phyloP scores from a whole-genome alignment of 2,113 vertebrate species.

The Xiphophorus hellerii region DNA sequence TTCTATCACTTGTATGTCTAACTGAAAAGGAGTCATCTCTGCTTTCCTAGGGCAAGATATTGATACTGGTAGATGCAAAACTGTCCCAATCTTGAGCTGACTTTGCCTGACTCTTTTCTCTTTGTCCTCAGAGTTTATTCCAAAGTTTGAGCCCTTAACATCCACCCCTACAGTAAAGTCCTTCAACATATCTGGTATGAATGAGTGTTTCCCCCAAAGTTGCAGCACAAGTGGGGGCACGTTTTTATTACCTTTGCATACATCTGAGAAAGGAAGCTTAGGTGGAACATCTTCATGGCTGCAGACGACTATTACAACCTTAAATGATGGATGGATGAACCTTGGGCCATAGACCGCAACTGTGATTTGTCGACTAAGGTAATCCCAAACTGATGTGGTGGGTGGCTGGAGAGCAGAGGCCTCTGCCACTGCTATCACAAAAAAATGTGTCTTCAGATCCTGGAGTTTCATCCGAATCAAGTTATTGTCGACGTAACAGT shows the following conservation, averaged over 20 bases:
- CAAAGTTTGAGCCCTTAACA: slow-evolving; percentile 83
- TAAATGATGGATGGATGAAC: slow-evolving; percentile 93
- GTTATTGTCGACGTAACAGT: slow-evolving; percentile 86
- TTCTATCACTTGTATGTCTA: slow-evolving; percentile 81
- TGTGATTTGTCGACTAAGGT: slow-evolving; percentile 84
- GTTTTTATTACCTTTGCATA: slow-evolving; percentile 83
- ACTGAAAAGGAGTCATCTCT: slow-evolving; percentile 85
- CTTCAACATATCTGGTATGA: slow-evolving; percentile 82
- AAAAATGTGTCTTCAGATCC: slow-evolving; percentile 86
- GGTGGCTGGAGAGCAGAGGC: slow-evolving; percentile 82
- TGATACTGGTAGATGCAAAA: slow-evolving; percentile 80
- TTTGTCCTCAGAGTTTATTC: slow-evolving; percentile 82
- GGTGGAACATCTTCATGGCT: slow-evolving; percentile 88
- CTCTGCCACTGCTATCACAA: slow-evolving; percentile 84
- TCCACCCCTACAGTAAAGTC: slow-evolving; percentile 83
- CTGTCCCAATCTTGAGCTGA: slow-evolving; percentile 83
- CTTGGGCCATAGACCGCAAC: slow-evolving; percentile 93
- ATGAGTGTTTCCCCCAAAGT: slow-evolving; percentile 91
- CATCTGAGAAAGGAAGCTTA: slow-evolving; percentile 87
- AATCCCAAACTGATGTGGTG: slow-evolving; percentile 83
- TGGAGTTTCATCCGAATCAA: slow-evolving; percentile 88
- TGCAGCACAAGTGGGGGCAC: slow-evolving; percentile 91
- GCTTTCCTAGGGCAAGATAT: slow-evolving; percentile 78
- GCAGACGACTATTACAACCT: slow-evolving; percentile 86
- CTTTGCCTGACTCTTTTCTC: slow-evolving; percentile 85